Evolutionary conservation across 2,113 vertebrate species (phyloP).

Genomic region (Tapirus terrestris): DNA sequence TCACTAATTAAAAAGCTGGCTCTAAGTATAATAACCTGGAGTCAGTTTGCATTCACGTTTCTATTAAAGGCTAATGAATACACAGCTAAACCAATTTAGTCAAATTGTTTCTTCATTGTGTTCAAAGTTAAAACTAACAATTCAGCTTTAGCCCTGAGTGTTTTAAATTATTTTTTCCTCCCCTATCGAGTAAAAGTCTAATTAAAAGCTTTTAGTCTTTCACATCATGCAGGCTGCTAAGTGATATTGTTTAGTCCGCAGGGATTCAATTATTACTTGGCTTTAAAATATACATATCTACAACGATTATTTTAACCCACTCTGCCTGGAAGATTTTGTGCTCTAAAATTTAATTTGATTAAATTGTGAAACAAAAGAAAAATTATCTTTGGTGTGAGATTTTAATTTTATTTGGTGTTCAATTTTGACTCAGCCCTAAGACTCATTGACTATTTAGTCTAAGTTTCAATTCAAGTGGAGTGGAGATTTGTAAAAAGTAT

Average conservation of each 20-base stretch:
- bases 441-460: neutral
- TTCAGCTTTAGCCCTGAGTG: constrained; percentile 79
- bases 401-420: neutral
- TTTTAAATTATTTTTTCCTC: constrained; percentile 86
- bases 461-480: neutral
- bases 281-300: constrained; percentile 75
- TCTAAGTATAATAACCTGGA: constrained; percentile 80
- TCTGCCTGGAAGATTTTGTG: constrained; percentile 72
- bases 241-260: constrained; percentile 82
- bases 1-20: constrained; percentile 82
- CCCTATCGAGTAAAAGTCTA: constrained; percentile 84
- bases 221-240: constrained; percentile 79
- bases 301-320: constrained; percentile 62
- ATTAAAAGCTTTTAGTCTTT: constrained; percentile 88
- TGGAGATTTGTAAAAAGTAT: neutral
- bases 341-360: constrained; percentile 77
- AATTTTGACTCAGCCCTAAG: constrained; percentile 26
- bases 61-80: constrained; percentile 86
- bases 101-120: constrained; percentile 86
- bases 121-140: constrained; percentile 84
- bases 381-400: neutral
- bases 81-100: constrained; percentile 86
- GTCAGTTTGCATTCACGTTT: constrained; percentile 80
- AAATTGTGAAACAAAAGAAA: constrained; percentile 67
- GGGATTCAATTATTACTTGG: constrained; percentile 80